Conservation (phyloP, 2,888 invertebrate species). For the Trimorus sp. region DNA sequence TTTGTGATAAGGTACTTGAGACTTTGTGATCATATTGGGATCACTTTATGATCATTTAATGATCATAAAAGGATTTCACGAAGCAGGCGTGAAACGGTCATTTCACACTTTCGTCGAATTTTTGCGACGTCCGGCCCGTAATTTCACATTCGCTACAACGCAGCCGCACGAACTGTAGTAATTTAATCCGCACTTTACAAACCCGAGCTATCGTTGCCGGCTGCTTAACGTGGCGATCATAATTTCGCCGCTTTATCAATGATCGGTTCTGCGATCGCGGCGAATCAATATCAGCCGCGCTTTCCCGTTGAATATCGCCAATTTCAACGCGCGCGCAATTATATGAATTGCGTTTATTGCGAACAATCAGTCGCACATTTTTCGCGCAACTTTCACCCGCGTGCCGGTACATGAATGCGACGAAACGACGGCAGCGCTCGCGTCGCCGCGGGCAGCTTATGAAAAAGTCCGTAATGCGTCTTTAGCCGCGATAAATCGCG, state of each 20-base stretch:
- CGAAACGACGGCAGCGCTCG: constrained; percentile 32
- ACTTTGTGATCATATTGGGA: too few relatives aligned
- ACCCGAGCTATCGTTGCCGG: background rate
- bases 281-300: constrained; percentile 15
- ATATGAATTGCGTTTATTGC: constrained; percentile 32
- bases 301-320: background rate
- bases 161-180: background rate
- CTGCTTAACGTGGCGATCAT: background rate
- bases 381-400: constrained; percentile 49
- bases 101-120: background rate
- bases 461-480: constrained; percentile 29
- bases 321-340: constrained; percentile 30
- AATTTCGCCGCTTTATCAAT: background rate
- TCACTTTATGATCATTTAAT: too few relatives aligned
- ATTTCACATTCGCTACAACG: background rate
- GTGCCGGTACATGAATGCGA: constrained; percentile 41
- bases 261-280: constrained; percentile 10
- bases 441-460: constrained; percentile 34
- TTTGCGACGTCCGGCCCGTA: background rate
- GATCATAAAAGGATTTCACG: too few relatives aligned
- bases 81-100: too few relatives aligned
- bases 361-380: constrained; percentile 44
- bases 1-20: too few relatives aligned
- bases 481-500: constrained; percentile 37
- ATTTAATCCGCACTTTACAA: constrained; percentile 1